Evolutionary conservation across 1,140 invertebrate genomes (phyloP), one percentile per base, ranked within the genome.

Genomic region (Eriocheir sinensis): DNA sequence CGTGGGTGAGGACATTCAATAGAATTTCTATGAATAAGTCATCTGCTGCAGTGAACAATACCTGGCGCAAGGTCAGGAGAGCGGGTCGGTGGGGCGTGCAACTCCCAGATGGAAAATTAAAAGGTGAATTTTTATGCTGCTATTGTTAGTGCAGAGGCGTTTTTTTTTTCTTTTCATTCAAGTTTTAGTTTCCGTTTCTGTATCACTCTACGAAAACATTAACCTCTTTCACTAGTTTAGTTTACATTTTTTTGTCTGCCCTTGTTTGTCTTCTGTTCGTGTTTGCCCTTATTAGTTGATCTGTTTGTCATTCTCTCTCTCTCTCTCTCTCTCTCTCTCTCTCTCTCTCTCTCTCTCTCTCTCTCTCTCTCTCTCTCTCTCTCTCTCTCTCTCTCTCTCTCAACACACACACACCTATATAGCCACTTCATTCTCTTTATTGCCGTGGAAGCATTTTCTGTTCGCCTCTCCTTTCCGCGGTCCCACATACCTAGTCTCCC

Each of bases 361-460:
- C 30, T 30, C 34, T 27, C 27, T 36, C 27, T 27, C 34, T 30
- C 27, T 32, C 34, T 91, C n/a, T 6, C 27, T 72, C 8, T 91
- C 40, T 91, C 88, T 89, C 89, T 27, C 41, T 53, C 27, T 90
- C 89, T 90, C 12, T 3, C 89, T 53, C 36, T 44, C 89, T 86
- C 1, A 4, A 72, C 12, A n/a, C n/a, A n/a, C n/a, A n/a, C n/a
- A n/a, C n/a, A n/a, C n/a, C n/a, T n/a, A n/a, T n/a, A n/a, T n/a
- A n/a, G n/a, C n/a, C n/a, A n/a, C n/a, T n/a, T n/a, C n/a, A n/a
- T n/a, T n/a, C n/a, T n/a, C n/a, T n/a, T n/a, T n/a, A n/a, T n/a
- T n/a, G n/a, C n/a, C n/a, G n/a, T n/a, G n/a, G n/a, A n/a, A n/a
- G n/a, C n/a, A n/a, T n/a, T n/a, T n/a, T n/a, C n/a, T n/a, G n/a